Conservation (phyloP, 2,888 invertebrate species). For the Drosophila vallismaia region DNA sequence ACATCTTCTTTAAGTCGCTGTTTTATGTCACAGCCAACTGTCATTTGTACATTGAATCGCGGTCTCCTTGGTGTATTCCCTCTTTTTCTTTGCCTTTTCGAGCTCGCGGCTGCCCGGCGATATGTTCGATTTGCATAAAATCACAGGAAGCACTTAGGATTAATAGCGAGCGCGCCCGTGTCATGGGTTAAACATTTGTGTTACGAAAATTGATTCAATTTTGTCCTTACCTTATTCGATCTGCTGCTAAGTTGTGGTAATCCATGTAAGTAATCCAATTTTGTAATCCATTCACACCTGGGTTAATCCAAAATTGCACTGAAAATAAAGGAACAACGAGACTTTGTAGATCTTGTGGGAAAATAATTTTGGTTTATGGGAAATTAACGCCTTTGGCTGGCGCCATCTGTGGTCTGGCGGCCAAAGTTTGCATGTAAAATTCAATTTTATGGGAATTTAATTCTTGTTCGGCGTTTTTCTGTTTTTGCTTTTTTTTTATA, state of each 20-base stretch:
- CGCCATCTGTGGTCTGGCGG: slow-evolving; percentile 26
- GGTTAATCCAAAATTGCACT: slow-evolving; percentile 39
- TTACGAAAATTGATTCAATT: slow-evolving; percentile 35
- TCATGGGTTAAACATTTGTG: slow-evolving; percentile 55
- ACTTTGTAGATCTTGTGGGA: background rate
- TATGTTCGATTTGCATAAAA: slow-evolving; percentile 76
- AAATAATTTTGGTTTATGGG: background rate
- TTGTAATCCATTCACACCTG: slow-evolving; percentile 39
- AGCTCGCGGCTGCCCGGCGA: slow-evolving; percentile 54
- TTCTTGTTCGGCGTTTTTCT: background rate
- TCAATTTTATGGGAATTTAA: slow-evolving; percentile 1
- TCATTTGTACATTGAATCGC: slow-evolving; percentile 79
- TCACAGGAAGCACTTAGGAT: slow-evolving; percentile 80
- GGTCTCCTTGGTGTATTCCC: slow-evolving; percentile 10
- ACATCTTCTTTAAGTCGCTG: slow-evolving; percentile 81
- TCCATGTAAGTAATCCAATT: slow-evolving; percentile 35
- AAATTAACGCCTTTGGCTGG: slow-evolving; percentile 12
- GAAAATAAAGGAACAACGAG: background rate
- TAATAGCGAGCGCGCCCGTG: slow-evolving; percentile 61
- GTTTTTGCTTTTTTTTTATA: background rate
- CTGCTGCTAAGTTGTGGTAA: slow-evolving; percentile 17
- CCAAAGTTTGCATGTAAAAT: slow-evolving; percentile 23
- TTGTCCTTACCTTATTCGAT: slow-evolving; percentile 32
- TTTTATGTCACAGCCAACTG: slow-evolving; percentile 82
- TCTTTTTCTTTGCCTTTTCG: background rate